Conservation (phyloP, 2,113 vertebrate genomes). For the Poecile atricapillus region DNA sequence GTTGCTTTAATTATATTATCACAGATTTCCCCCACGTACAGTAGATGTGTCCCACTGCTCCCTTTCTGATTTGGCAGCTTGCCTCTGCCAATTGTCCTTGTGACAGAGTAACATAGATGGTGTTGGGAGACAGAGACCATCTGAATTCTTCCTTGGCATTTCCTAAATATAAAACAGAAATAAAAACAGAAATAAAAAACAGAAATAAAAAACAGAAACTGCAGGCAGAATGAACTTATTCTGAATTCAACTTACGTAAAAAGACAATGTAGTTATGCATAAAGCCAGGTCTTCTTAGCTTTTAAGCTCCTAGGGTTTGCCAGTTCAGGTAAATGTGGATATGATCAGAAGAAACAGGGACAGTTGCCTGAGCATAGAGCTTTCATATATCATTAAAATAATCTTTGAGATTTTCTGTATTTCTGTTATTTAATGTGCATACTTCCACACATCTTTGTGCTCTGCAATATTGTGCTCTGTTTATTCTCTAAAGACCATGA, state of each 20-base stretch:
- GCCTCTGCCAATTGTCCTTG: neutral
- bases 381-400: neutral
- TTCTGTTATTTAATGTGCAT: neutral
- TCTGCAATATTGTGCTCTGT: too few species aligned
- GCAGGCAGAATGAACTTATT: neutral
- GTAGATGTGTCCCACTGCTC: neutral
- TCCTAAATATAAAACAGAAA: neutral
- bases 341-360: neutral
- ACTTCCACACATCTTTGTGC: neutral
- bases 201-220: neutral
- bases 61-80: neutral
- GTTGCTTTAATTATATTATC: constrained; percentile 8
- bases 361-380: neutral
- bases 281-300: neutral
- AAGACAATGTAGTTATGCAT: neutral
- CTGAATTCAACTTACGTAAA: neutral
- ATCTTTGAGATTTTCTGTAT: neutral
- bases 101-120: neutral
- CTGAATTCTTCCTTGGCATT: neutral
- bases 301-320: neutral
- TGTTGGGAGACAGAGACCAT: neutral
- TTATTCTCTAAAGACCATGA: neutral
- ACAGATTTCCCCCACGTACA: neutral
- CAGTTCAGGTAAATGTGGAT: neutral
- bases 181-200: neutral